A percentile compares a stretch with the other conserved stretches of the same genome.
Conservation (phyloP, 2,888 invertebrate species). For the Anoncus sp. region DNA sequence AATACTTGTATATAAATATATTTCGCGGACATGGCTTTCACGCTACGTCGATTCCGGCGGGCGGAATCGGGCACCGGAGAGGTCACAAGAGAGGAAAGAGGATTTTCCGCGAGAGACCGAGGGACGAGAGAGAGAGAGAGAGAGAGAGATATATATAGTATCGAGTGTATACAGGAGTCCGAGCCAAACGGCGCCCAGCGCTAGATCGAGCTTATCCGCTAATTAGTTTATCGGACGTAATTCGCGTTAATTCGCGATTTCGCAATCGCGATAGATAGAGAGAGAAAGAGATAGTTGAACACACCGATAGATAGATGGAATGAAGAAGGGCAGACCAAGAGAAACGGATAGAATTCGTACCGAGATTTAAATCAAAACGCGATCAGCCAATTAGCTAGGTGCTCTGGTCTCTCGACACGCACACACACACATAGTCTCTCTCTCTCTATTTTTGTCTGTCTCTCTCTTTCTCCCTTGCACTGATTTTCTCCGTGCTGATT, state of each 20-base stretch:
- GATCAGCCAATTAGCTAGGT: conserved; percentile 74
- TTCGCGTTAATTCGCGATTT: conserved; percentile 75
- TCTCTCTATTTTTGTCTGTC: too few relatives aligned
- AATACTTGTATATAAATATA: conserved; percentile 39
- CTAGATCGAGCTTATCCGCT: conserved; percentile 71
- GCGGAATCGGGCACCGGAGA: conserved; percentile 34
- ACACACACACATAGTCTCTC: not conserved
- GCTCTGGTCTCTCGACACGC: conserved; percentile 57
- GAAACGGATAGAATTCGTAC: conserved; percentile 57
- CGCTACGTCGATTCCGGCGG: conserved; percentile 37
- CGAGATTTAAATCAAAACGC: conserved; percentile 76
- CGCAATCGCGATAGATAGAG: conserved; percentile 35
- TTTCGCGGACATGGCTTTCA: conserved; percentile 36
- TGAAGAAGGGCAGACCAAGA: conserved; percentile 35
- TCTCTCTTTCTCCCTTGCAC: conserved; percentile 21
- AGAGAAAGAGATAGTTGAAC: conserved; percentile 17
- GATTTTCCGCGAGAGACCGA: conserved; percentile 15
- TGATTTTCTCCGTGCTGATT: conserved; percentile 44
- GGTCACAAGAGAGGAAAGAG: conserved; percentile 31
- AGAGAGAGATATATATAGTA: conserved; percentile 22
- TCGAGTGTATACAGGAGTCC: conserved; percentile 9
- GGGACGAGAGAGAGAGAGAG: not conserved
- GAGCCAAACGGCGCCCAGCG: conserved; percentile 43
- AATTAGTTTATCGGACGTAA: conserved; percentile 78
- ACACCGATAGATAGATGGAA: conserved; percentile 42